Conservation (phyloP, 2,113 vertebrate species). For the Tragulus kanchil region DNA sequence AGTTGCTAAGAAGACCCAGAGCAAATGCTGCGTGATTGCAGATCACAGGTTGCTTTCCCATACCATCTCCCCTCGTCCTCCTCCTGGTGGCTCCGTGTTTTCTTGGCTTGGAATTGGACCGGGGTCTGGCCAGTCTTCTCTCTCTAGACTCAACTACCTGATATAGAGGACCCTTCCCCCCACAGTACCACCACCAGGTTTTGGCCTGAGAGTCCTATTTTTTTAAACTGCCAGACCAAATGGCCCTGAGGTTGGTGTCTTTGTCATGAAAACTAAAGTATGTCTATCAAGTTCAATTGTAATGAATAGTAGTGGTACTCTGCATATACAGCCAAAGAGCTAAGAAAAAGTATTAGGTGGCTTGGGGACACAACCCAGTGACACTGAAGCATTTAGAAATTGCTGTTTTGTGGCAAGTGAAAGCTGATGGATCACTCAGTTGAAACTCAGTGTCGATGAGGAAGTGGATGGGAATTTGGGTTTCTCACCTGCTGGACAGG, state of each 20-base stretch:
- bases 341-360: background rate
- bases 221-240: background rate
- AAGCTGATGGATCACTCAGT: background rate
- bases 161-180: too few species aligned
- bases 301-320: background rate
- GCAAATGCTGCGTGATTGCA: background rate
- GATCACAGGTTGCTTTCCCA: background rate
- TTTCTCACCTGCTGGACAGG: background rate
- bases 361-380: background rate
- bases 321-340: background rate
- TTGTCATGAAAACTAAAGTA: background rate
- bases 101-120: background rate
- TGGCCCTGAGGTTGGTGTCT: background rate
- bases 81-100: background rate
- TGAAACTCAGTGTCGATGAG: background rate
- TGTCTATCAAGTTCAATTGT: background rate
- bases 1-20: background rate
- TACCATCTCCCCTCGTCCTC: background rate
- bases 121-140: background rate
- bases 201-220: background rate
- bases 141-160: background rate
- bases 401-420: background rate
- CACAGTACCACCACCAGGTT: background rate
- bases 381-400: background rate
- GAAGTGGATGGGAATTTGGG: background rate